A percentile compares a stretch with the other conserved stretches of the same genome.
phyloP scores from a whole-genome alignment of 2,113 vertebrate species.

The Pachycephala philippinensis region DNA sequence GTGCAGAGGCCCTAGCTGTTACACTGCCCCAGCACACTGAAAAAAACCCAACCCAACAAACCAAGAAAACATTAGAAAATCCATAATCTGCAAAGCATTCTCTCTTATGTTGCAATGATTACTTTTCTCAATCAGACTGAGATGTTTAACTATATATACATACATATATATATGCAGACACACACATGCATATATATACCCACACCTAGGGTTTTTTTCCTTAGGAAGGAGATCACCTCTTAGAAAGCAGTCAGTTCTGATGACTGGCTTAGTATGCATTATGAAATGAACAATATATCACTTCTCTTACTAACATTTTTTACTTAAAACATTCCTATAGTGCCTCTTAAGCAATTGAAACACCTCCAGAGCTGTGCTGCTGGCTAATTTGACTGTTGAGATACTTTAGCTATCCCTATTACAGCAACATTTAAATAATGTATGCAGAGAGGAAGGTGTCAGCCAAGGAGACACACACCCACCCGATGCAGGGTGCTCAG shows the following conservation, averaged over 20 bases:
- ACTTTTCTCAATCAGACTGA: neutral
- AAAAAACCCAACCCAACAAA: neutral
- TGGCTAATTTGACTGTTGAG: neutral
- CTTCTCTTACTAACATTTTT: neutral
- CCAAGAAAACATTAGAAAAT: neutral
- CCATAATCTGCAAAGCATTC: neutral
- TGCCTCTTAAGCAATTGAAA: neutral
- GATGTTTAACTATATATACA: accelerated
- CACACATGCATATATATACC: accelerated
- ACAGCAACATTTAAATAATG: constrained; percentile 3
- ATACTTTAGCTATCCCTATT: neutral
- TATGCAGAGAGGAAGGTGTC: neutral
- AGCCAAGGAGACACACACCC: neutral
- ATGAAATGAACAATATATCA: neutral
- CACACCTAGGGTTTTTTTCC: neutral
- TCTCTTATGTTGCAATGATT: neutral
- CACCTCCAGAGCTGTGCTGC: neutral
- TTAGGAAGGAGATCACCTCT: neutral
- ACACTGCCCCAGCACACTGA: neutral
- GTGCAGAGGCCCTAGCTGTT: neutral
- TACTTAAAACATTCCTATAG: neutral
- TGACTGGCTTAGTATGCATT: neutral
- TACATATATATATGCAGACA: accelerated
- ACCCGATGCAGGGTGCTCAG: neutral
- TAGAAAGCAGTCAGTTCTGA: neutral